Evolutionary conservation across 2,113 vertebrate species (phyloP).

Genomic region (Xyrauchen texanus): DNA sequence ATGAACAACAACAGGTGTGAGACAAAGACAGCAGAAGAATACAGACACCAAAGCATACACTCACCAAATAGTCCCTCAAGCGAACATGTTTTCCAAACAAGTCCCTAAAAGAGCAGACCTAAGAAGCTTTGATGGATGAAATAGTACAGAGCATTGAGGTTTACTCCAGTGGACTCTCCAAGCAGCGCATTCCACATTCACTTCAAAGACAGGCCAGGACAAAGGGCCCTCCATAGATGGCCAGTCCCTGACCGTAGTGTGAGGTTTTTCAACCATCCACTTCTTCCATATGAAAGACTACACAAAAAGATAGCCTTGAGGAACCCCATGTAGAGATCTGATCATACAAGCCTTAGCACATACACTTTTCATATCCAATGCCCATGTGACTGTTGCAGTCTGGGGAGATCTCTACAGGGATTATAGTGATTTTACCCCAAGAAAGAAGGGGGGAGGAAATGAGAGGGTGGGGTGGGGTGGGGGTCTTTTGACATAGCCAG

Average conservation of each 20-base stretch:
- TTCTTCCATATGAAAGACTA: conserved; percentile 36
- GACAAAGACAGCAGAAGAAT: conserved; percentile 21
- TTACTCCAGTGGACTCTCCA: conserved; percentile 58
- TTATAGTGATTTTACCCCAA: conserved; percentile 59
- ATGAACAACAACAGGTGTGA: conserved; percentile 22
- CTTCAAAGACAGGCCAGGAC: conserved; percentile 66
- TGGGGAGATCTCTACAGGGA: conserved; percentile 64
- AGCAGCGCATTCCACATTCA: conserved; percentile 65
- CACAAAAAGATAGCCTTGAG: conserved; percentile 18
- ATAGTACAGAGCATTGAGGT: conserved; percentile 25
- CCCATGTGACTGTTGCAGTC: conserved; percentile 49
- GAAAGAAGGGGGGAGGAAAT: conserved; percentile 55
- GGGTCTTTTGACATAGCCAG: conserved; percentile 69
- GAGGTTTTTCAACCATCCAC: conserved; percentile 43
- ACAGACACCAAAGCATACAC: conserved; percentile 29
- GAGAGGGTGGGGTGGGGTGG: no score
- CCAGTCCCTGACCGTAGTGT: conserved; percentile 40
- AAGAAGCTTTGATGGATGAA: conserved; percentile 30
- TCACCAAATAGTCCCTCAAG: conserved; percentile 65
- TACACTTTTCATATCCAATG: conserved; percentile 30
- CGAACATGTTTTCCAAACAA: conserved; percentile 37
- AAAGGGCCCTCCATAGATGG: conserved; percentile 50
- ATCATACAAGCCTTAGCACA: conserved; percentile 38
- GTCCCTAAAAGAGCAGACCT: conserved; percentile 27
- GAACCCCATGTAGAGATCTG: conserved; percentile 17